Evolutionary conservation across 1,140 invertebrate species (phyloP).

Genomic region (Thalassaphorura encarpata): DNA sequence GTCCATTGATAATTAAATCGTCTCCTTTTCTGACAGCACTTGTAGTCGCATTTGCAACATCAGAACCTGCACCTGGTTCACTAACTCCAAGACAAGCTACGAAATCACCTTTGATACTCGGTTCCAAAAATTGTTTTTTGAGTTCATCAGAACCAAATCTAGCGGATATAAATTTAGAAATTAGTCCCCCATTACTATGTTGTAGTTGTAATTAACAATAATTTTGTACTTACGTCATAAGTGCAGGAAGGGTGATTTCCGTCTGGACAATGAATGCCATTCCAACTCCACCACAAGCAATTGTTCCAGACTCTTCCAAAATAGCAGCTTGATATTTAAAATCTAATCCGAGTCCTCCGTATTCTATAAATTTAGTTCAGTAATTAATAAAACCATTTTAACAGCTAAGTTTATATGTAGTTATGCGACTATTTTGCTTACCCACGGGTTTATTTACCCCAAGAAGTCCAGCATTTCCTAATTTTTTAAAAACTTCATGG

Average conservation of each 20-base stretch:
- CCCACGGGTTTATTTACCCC: conserved; percentile 39
- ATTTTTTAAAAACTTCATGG: conserved; percentile 46
- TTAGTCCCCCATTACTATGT: neutral
- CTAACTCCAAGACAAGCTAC: conserved; percentile 50
- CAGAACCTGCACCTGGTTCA: conserved; percentile 47
- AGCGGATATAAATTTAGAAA: neutral
- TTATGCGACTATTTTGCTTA: neutral
- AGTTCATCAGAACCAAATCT: conserved; percentile 50
- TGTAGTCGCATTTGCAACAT: conserved; percentile 47
- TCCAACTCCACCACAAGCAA: conserved; percentile 44
- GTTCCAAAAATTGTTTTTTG: conserved; percentile 47
- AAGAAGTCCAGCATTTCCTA: conserved; percentile 47
- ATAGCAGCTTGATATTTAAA: conserved; percentile 48
- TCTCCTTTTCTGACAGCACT: conserved; percentile 42
- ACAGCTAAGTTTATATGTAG: no score
- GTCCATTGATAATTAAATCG: conserved; percentile 49
- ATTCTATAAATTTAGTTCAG: conserved; percentile 41
- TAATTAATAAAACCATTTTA: neutral
- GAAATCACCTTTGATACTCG: conserved; percentile 46
- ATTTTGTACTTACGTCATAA: conserved; percentile 32
- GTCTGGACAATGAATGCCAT: conserved; percentile 49
- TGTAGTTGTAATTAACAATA: neutral
- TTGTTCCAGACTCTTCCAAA: conserved; percentile 45
- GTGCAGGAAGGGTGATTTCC: conserved; percentile 46
- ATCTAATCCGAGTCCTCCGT: conserved; percentile 49